Evolutionary conservation across 2,888 invertebrate species (phyloP), one percentile per base, ranked within the genome.

Genomic region (Lacanobia oleracea): DNA sequence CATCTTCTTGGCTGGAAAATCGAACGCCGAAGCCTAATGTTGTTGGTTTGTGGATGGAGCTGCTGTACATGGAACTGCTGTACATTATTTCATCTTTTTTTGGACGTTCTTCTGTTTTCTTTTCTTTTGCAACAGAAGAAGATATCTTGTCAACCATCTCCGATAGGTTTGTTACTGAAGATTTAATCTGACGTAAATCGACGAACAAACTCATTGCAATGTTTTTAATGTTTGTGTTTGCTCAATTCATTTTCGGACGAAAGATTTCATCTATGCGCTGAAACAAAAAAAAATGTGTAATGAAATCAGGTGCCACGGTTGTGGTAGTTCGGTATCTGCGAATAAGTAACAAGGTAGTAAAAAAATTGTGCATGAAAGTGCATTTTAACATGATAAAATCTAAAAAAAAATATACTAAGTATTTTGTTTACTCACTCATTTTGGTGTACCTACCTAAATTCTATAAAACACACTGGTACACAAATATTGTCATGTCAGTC

Each of bases 131-230:
- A 27, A 93, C 92, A 43, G 92, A 88, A 23, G 92, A 90, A 62
- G 96, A 94, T 90, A 96, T 93, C 85, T 94, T 95, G 82, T 96
- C 96, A 57, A 96, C 96, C 95, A 96, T 95, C 78, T 95, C 94
- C 5, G 96, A 95, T 33, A 96, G 91, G 77, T 95, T 96, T 83
- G 93, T 93, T 86, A 96, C 95, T 70, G 96, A 96, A 73, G 95
- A 92, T 86, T 95, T 95, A 82, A 96, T 95, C 84, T 95, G 95
- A 77, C 96, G 92, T 88, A 96, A 92, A 89, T 96, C 95, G 80
- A 96, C 95, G 87, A 95, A 96, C 89, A 96, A 92, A 90, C 96
- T 96, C 96, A 96, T 96, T 82, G 77, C 93, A 83, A 72, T 62
- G 16, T 66, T 27, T 53, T 72, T 57, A 10, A 51, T 53, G 37